Base-by-base conservation (phyloP, 2,797 vertebrate species). In the Sebastes taczanowskii region DNA sequence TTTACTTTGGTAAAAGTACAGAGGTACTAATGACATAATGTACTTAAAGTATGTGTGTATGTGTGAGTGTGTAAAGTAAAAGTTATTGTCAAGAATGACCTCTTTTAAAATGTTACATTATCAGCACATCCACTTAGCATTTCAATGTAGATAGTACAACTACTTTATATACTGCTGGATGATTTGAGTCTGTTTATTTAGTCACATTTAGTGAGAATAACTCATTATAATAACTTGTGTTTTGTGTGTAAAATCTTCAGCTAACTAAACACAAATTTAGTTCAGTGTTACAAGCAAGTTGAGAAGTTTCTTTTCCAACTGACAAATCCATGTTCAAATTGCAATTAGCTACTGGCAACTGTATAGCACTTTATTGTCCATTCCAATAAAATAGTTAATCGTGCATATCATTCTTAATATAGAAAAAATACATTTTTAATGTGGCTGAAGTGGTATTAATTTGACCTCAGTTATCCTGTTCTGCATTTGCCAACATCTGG, bases 401-500 rank as follows among this genome's bases (percentile, higher is more conserved):
- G 34, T 30, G 16, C 1, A 23, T 7, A 10, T 61, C 42, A 60
- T 58, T 83, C n/a, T 60, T 29, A 8, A 60, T 23, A 20, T 34
- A 9, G 4, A 34, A 56, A 55, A n/a, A 55, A 62, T 34, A 2
- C 1, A 62, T 72, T 34, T 23, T 29, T 58, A 11, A 53, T 38
- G 66, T 55, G 35, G 6, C 56, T 61, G 10, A 23, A 68, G 25
- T 59, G 8, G 83, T 62, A 56, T 84, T 5, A 46, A 74, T 58
- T 29, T n/a, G 14, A 65, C 10, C 59, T 62, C 34, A 32, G 34
- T 62, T 67, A 34, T 55, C 18, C 64, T 38, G 61, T 8, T 5
- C 61, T 73, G 55, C 53, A 52, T 72, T 71, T 71, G 25, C 56
- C 63, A 74, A 59, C 68, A 81, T 69, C 63, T 38, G 72, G n/a